Conservation (phyloP, 2,113 vertebrate species). For the Oncorhynchus keta region DNA sequence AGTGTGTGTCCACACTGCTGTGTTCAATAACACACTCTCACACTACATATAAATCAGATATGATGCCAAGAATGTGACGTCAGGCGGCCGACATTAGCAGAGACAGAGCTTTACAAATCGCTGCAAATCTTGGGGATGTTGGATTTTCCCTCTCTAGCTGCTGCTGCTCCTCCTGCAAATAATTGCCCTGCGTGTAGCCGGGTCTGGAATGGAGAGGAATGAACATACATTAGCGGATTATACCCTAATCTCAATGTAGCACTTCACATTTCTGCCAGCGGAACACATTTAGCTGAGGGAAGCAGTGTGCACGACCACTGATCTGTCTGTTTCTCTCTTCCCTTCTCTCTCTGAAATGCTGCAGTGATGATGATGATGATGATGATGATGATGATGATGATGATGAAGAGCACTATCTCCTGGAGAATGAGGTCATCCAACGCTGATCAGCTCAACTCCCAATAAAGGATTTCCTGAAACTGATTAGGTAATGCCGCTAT, state of each 20-base stretch:
- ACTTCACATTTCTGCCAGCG: slow-evolving; percentile 33
- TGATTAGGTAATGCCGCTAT: too few relatives aligned
- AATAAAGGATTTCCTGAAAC: too few relatives aligned
- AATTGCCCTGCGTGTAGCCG: slow-evolving; percentile 47
- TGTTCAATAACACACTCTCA: slow-evolving; percentile 6
- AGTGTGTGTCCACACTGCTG: slow-evolving; percentile 11
- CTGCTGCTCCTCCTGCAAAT: background rate
- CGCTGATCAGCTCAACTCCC: too few relatives aligned
- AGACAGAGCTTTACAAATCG: slow-evolving; percentile 20
- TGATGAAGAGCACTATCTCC: background rate
- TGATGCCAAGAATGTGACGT: background rate
- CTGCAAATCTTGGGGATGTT: slow-evolving; percentile 30
- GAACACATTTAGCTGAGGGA: slow-evolving; percentile 35
- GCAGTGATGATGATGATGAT: slow-evolving; percentile 20
- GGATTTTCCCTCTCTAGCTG: slow-evolving; percentile 24
- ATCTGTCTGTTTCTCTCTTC: slow-evolving; percentile 12
- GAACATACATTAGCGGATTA: slow-evolving; percentile 57
- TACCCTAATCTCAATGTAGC: slow-evolving; percentile 47
- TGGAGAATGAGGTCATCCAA: too few relatives aligned
- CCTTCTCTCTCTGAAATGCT: slow-evolving; percentile 30
- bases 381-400: slow-evolving; percentile 11
- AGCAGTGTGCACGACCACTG: slow-evolving; percentile 18
- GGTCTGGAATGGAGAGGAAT: slow-evolving; percentile 34
- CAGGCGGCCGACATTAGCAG: background rate
- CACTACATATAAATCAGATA: background rate